Conservation (phyloP, 2,888 invertebrate species). For the Dryobota labecula region DNA sequence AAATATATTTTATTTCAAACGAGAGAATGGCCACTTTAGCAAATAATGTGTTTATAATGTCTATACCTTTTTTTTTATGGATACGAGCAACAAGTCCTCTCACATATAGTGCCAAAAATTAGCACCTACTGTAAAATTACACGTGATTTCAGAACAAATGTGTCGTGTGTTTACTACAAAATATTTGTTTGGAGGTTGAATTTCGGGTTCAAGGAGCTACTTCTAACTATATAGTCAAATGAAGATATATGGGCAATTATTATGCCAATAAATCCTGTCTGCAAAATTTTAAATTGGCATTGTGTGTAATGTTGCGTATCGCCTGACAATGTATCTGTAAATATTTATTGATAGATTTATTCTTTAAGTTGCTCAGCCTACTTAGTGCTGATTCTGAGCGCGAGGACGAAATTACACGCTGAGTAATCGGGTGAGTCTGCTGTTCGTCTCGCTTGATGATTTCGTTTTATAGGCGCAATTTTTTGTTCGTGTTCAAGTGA, state of each 20-base stretch:
- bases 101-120: conserved; percentile 25
- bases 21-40: conserved; percentile 4
- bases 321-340: conserved; percentile 83
- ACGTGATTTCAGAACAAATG: conserved; percentile 29
- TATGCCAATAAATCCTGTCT: conserved; percentile 77
- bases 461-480: conserved; percentile 81
- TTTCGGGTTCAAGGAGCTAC: conserved; percentile 47
- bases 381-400: conserved; percentile 62
- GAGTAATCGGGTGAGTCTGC: conserved; percentile 87
- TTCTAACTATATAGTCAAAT: conserved; percentile 42
- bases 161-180: conserved; percentile 17
- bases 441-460: conserved; percentile 81
- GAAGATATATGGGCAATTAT: conserved; percentile 70
- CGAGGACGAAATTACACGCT: conserved; percentile 85
- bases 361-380: conserved; percentile 75
- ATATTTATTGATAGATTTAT: conserved; percentile 88
- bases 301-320: conserved; percentile 84
- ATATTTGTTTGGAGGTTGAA: conserved; percentile 32
- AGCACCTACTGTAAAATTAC: conserved; percentile 19
- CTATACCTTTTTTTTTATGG: conserved; percentile 9
- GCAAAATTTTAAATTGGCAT: conserved; percentile 82
- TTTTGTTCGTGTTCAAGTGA: conserved; percentile 77
- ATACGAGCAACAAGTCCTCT: not conserved
- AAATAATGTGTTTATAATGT: conserved; percentile 10
- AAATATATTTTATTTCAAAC: conserved; percentile 16